Percentiles rank a stretch among this genome's conserved stretches.
Evolutionary conservation across 2,113 vertebrate species (phyloP).

Genomic region (Montifringilla adamsi): DNA sequence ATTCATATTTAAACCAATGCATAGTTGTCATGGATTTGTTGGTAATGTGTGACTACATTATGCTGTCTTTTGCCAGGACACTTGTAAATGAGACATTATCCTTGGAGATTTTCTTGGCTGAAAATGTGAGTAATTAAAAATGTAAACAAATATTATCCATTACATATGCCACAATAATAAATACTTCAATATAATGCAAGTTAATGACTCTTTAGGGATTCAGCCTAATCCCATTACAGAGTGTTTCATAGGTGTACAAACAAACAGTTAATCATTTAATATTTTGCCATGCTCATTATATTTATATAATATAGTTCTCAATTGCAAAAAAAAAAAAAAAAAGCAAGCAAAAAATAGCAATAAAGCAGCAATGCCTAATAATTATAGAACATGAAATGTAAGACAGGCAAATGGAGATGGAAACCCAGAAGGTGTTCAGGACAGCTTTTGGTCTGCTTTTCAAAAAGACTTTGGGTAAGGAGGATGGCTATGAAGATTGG

Average conservation of each 20-base stretch:
- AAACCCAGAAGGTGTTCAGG: not conserved
- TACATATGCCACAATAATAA: conserved; percentile 79
- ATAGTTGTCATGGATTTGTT: conserved; percentile 77
- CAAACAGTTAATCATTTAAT: conserved; percentile 70
- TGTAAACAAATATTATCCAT: conserved; percentile 81
- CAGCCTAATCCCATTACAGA: conserved; percentile 69
- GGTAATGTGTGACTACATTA: conserved; percentile 78
- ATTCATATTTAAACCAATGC: conserved; percentile 69
- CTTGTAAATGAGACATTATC: conserved; percentile 78
- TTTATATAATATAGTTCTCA: not conserved
- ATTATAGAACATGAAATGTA: not conserved
- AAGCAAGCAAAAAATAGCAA: not conserved
- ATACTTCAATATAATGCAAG: conserved; percentile 77
- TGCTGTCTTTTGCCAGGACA: conserved; percentile 75
- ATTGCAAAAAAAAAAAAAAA: not conserved
- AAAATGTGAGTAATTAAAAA: conserved; percentile 82
- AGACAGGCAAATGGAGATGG: not conserved
- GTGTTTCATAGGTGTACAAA: conserved; percentile 71
- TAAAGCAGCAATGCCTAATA: not conserved
- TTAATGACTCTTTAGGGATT: conserved; percentile 75
- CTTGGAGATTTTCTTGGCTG: conserved; percentile 81
- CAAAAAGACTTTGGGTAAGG: not conserved
- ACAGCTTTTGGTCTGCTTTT: not conserved
- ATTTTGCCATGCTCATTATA: conserved; percentile 32
- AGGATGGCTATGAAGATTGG: not conserved